Evolutionary conservation across 2,797 vertebrate genomes (phyloP), one percentile per base, ranked within the genome.

Genomic region (Dipus sagitta): DNA sequence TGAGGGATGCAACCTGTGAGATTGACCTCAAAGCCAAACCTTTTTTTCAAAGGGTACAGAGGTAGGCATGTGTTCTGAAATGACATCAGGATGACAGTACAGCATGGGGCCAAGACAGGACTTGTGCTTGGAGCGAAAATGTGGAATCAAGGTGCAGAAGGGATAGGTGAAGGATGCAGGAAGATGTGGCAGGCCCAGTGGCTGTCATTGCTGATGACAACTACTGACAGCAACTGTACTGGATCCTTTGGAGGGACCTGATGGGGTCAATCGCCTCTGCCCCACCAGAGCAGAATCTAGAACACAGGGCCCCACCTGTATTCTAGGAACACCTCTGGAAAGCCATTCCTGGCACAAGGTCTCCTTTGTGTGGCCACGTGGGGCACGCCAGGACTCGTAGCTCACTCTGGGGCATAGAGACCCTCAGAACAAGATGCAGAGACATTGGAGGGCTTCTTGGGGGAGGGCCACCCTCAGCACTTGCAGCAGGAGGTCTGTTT

Each of bases 401-500:
- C 38, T 20, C 60, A 62, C 9, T 38, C 38, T 21, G 12, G 62
- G n/a, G 21, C 42, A 4, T 24, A 18, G 30, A 81, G 47, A 6
- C 30, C 60, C 26, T 6, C 26, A 7, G n/a, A 0, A 1, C 8
- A 26, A 38, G n/a, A 6, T 18, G 5, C 11, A 10, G 38, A 17
- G 38, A 17, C 30, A 14, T 26, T 34, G 0, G 2, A 15, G 28
- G 64, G 71, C 17, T 2, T 23, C 26, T 1, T 0, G 1, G 5
- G 11, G 6, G 32, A 32, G 6, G 23, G 26, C 0, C 1, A 0
- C 14, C 54, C 60, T 47, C 8, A 15, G 4, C 4, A 42, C 71
- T 52, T 18, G 32, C 17, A 62, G 71, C 32, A 32, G 38, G 62
- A 30, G 32, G 26, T 20, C 18, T 0, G 0, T 17, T 34, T 30